These are phyloP conservation scores for Auanema sp. DNA, from an alignment of 2,888 invertebrate genomes.

Conservation along the genomic window DNA sequence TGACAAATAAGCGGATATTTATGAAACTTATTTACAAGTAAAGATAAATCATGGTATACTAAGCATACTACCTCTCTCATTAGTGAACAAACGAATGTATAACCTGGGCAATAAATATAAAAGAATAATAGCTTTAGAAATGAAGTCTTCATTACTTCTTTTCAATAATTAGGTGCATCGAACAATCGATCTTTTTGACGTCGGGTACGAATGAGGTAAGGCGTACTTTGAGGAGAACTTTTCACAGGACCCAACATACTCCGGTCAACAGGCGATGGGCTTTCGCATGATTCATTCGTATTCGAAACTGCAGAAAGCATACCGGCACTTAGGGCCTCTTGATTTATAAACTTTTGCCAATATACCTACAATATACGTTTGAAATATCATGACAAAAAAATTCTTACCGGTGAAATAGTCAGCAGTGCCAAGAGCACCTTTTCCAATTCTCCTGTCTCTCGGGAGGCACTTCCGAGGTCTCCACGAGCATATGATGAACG, in stretches of 20 bases:
- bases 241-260: constrained; percentile 43
- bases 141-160: too few relatives aligned
- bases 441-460: constrained; percentile 33
- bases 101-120: too few relatives aligned
- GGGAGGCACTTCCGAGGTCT: constrained; percentile 23
- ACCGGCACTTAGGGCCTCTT: background rate
- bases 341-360: constrained; percentile 43
- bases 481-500: constrained; percentile 14
- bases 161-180: too few relatives aligned
- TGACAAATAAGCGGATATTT: too few relatives aligned
- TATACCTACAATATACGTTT: constrained; percentile 33
- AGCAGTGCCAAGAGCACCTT: constrained; percentile 42
- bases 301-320: background rate
- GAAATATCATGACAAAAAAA: too few relatives aligned
- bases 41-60: too few relatives aligned
- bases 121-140: too few relatives aligned
- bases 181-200: too few relatives aligned
- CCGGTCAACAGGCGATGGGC: constrained; percentile 22
- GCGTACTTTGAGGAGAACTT: constrained; percentile 18
- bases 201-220: background rate
- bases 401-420: constrained; percentile 36
- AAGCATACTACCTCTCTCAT: too few relatives aligned
- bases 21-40: too few relatives aligned
- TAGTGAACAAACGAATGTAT: too few relatives aligned
- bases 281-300: background rate